Evolutionary conservation across 2,797 vertebrate genomes (phyloP).

Genomic region (Smutsia temminckii): DNA sequence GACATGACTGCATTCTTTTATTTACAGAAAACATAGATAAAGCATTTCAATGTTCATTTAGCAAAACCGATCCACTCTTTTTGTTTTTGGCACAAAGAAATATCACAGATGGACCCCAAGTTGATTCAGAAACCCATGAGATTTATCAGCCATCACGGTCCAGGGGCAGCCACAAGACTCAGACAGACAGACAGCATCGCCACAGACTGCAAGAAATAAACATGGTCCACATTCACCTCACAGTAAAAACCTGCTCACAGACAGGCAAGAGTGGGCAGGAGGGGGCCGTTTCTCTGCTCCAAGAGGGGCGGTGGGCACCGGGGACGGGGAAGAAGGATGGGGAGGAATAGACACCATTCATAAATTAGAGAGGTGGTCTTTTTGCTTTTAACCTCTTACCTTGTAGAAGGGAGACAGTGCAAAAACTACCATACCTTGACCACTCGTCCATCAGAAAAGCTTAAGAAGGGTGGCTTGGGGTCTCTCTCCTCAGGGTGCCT

Average conservation of each 20-base stretch:
- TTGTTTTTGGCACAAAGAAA: slow-evolving; percentile 85
- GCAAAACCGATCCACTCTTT: slow-evolving; percentile 77
- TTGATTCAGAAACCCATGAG: slow-evolving; percentile 81
- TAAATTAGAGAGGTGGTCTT: slow-evolving; percentile 80
- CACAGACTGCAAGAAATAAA: slow-evolving; percentile 78
- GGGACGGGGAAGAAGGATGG: background rate
- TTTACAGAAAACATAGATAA: slow-evolving; percentile 89
- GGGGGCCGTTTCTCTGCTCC: slow-evolving; percentile 63
- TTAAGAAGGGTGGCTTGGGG: slow-evolving; percentile 62
- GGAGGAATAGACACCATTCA: slow-evolving; percentile 79
- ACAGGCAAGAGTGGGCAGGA: slow-evolving; percentile 58
- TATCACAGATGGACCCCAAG: slow-evolving; percentile 80
- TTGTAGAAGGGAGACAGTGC: slow-evolving; percentile 85
- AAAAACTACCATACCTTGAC: slow-evolving; percentile 81
- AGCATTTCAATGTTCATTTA: slow-evolving; percentile 83
- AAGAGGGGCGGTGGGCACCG: background rate
- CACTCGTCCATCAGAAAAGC: slow-evolving; percentile 74
- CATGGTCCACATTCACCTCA: slow-evolving; percentile 80
- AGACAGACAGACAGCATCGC: slow-evolving; percentile 73
- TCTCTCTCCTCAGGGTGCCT: background rate
- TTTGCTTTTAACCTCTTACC: slow-evolving; percentile 80
- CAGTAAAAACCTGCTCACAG: slow-evolving; percentile 80
- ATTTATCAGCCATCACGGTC: slow-evolving; percentile 74
- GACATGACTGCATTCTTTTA: slow-evolving; percentile 85
- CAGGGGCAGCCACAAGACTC: slow-evolving; percentile 80